These are phyloP conservation scores for Centropus unirufus DNA, from an alignment of 2,113 vertebrate species.

Conservation along the genomic window DNA sequence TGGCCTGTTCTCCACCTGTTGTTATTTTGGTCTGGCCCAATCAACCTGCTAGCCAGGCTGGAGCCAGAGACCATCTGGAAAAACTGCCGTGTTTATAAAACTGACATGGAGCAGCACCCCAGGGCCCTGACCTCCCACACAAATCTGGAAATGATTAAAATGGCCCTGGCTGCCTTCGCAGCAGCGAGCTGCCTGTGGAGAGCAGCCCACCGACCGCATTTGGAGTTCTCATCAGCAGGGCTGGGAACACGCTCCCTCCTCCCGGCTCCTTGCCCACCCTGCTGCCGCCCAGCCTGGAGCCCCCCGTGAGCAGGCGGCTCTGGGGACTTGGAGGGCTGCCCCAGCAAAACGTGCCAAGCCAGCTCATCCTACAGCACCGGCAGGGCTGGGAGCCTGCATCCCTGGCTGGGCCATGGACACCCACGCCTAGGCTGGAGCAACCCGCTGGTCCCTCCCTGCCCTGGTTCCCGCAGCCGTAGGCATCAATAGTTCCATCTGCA, in stretches of 20 bases:
- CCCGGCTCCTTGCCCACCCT: neutral
- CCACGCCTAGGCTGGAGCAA: neutral
- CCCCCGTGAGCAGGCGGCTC: fast-evolving
- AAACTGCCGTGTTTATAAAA: conserved; percentile 99
- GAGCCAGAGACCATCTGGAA: conserved; percentile 99
- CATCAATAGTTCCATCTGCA: fast-evolving
- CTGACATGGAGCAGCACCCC: conserved; percentile 95
- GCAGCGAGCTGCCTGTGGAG: conserved; percentile 65
- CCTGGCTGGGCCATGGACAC: neutral
- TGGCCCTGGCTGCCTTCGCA: conserved; percentile 65
- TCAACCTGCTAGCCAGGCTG: conserved; percentile 99
- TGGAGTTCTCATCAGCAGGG: conserved; percentile 80
- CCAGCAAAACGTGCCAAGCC: fast-evolving
- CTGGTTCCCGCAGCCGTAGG: fast-evolving
- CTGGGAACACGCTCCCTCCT: neutral
- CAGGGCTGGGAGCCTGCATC: fast-evolving
- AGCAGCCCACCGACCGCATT: conserved; percentile 71
- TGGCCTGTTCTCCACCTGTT: conserved; percentile 99
- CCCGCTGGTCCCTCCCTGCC: neutral
- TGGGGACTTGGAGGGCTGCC: neutral
- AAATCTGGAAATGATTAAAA: conserved; percentile 99
- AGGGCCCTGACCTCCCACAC: conserved; percentile 98
- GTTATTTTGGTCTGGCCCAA: conserved; percentile 92
- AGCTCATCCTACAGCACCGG: fast-evolving
- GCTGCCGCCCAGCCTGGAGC: neutral